Conservation (phyloP, 2,888 invertebrate species). For the Melanargia galathea region DNA sequence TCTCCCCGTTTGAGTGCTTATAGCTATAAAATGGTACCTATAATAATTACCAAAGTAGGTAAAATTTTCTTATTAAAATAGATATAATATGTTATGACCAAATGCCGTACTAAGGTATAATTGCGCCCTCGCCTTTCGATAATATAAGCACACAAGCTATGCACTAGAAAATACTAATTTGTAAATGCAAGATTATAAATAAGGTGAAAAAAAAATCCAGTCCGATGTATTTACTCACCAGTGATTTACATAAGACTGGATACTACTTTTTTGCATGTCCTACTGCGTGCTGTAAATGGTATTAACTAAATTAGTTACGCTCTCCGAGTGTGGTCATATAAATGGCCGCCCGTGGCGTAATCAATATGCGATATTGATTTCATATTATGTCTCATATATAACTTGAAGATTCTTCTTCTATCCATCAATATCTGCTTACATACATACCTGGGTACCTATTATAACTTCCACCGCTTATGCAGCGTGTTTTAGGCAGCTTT, state of each 20-base stretch:
- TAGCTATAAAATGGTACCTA: neutral
- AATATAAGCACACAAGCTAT: constrained; percentile 23
- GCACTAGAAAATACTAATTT: constrained; percentile 27
- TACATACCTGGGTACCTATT: neutral
- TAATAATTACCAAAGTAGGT: neutral
- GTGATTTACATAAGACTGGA: constrained; percentile 43
- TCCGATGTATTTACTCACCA: constrained; percentile 39
- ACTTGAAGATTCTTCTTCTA: neutral
- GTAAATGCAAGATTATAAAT: constrained; percentile 35
- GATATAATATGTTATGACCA: constrained; percentile 8
- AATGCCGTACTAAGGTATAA: constrained; percentile 15
- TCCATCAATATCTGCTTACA: neutral
- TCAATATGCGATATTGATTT: constrained; percentile 36
- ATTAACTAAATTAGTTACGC: constrained; percentile 40
- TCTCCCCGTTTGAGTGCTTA: too few relatives aligned
- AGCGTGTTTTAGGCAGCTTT: neutral
- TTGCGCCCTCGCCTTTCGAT: constrained; percentile 23
- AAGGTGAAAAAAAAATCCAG: constrained; percentile 36
- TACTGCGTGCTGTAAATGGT: constrained; percentile 37
- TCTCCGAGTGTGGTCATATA: constrained; percentile 38
- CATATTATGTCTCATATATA: constrained; percentile 7
- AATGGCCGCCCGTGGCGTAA: constrained; percentile 37
- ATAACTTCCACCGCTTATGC: neutral
- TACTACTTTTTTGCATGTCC: constrained; percentile 41
- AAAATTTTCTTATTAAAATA: constrained; percentile 19